Conservation (phyloP, 2,113 vertebrate genomes). For the Aegithalos caudatus region DNA sequence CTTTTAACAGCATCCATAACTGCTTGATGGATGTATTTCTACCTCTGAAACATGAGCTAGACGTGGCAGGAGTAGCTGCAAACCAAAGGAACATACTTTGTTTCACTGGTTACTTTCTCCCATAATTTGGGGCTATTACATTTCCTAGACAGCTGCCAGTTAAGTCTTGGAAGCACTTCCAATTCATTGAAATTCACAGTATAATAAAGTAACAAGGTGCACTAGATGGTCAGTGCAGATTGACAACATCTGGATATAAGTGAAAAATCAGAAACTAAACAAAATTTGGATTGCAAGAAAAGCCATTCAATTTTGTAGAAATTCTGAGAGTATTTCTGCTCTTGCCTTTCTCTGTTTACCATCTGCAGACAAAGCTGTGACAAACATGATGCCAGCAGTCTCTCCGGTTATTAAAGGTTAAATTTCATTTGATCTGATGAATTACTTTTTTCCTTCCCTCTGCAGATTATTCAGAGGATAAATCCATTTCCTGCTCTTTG, state of each 20-base stretch:
- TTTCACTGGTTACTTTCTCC: conserved; percentile 69
- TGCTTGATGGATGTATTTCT: not conserved
- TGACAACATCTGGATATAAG: conserved; percentile 57
- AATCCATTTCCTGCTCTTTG: conserved; percentile 82
- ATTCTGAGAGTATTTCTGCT: not conserved
- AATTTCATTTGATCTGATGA: conserved; percentile 60
- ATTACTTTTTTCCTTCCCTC: conserved; percentile 50
- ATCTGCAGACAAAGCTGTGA: not conserved
- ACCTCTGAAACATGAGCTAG: conserved; percentile 60
- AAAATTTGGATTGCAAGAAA: not conserved
- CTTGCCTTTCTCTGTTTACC: not conserved
- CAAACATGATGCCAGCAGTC: conserved; percentile 42
- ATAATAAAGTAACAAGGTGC: conserved; percentile 60
- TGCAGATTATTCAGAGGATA: conserved; percentile 84
- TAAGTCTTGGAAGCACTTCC: conserved; percentile 61
- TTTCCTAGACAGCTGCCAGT: conserved; percentile 57
- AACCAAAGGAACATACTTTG: conserved; percentile 65
- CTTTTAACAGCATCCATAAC: not conserved
- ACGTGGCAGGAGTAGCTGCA: conserved; percentile 26
- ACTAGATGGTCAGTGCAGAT: conserved; percentile 65
- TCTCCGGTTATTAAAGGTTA: conserved; percentile 33
- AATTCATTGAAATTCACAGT: conserved; percentile 54
- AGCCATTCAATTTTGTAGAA: not conserved
- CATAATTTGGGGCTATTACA: conserved; percentile 68
- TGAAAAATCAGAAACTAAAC: conserved; percentile 6